phyloP scores from a whole-genome alignment of 2,797 vertebrate genomes.

The Micromesistius poutassou region DNA sequence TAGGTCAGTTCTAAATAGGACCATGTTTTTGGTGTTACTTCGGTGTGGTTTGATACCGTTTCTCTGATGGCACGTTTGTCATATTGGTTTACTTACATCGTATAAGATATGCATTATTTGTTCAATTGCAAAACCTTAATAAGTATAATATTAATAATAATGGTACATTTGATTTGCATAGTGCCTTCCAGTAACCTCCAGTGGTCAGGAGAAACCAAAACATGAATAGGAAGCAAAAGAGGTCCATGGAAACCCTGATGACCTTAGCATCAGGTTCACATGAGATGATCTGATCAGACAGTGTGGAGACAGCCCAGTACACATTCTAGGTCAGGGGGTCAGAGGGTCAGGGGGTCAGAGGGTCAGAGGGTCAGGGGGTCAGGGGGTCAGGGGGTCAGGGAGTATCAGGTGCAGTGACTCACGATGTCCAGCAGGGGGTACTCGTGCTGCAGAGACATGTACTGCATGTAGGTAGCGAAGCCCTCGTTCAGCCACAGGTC shows the following conservation, averaged over 20 bases:
- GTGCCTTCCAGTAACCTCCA: background rate
- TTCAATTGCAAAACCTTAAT: background rate
- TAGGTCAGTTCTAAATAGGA: background rate
- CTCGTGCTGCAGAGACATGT: conserved; percentile 77
- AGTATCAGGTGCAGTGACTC: conserved; percentile 54
- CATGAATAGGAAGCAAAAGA: too few relatives aligned
- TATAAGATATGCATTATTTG: background rate
- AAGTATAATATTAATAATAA: background rate
- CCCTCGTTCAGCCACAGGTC: conserved; percentile 98
- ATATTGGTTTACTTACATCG: too few relatives aligned
- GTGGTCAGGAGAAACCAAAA: too few relatives aligned
- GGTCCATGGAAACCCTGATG: too few relatives aligned
- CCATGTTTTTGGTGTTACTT: background rate
- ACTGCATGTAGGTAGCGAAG: conserved; percentile 96
- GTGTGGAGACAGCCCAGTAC: too few relatives aligned
- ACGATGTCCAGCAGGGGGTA: conserved; percentile 81
- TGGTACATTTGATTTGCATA: conserved; percentile 4
- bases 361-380: too few relatives aligned
- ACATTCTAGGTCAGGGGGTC: background rate
- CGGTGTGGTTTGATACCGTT: background rate
- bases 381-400: background rate
- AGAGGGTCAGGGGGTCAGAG: too few relatives aligned
- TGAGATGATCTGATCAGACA: too few relatives aligned
- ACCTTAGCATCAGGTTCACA: too few relatives aligned
- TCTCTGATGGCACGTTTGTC: too few relatives aligned